Conservation (phyloP, 2,113 vertebrate species). For the Scopus umbretta region DNA sequence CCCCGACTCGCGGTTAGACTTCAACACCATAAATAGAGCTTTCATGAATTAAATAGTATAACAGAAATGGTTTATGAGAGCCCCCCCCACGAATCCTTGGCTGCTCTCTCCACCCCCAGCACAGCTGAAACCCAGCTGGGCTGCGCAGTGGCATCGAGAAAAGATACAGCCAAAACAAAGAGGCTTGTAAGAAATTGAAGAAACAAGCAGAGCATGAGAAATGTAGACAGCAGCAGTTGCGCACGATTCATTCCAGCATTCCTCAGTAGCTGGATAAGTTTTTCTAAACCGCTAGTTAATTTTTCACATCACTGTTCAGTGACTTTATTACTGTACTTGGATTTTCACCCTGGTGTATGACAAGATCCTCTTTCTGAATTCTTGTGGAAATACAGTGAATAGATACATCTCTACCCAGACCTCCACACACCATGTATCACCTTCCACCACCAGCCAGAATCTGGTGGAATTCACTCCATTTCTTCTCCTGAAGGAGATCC, state of each 20-base stretch:
- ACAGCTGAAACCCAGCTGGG: background rate
- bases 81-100: background rate
- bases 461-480: fast-evolving
- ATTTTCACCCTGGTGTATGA: background rate
- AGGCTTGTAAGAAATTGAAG: background rate
- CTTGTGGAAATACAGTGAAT: background rate
- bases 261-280: background rate
- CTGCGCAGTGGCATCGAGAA: background rate
- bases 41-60: background rate
- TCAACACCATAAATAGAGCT: too few relatives aligned
- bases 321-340: background rate
- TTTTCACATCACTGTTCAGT: background rate
- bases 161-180: background rate
- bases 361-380: background rate
- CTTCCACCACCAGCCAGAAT: background rate
- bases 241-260: background rate
- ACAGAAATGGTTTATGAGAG: background rate
- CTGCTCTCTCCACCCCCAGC: background rate
- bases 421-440: fast-evolving
- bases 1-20: background rate
- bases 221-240: background rate
- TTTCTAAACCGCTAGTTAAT: background rate
- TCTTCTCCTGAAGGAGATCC: background rate
- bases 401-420: background rate
- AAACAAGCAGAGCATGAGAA: background rate